Conservation (phyloP, 1,140 invertebrate species). For the Leptinotarsa defecta region DNA sequence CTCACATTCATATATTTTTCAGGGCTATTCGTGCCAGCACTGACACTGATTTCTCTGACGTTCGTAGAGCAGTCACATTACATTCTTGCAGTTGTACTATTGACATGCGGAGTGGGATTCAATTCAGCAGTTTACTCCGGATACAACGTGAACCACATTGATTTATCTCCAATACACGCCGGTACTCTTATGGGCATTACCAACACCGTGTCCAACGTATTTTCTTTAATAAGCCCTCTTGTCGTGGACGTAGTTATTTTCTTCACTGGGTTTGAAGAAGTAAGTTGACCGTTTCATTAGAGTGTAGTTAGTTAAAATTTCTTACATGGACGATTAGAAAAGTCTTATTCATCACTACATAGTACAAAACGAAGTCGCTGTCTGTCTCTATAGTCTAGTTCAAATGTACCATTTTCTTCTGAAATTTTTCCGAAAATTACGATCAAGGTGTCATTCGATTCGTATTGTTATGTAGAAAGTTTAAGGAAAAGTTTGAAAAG, state of each 20-base stretch:
- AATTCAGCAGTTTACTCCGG: slow-evolving; percentile 22
- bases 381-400: too few relatives aligned
- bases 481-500: too few relatives aligned
- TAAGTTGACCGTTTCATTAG: neutral
- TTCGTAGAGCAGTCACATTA: neutral
- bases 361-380: too few relatives aligned
- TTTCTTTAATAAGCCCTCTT: slow-evolving; percentile 20
- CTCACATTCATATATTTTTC: neutral
- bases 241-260: slow-evolving; percentile 12
- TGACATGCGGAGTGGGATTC: slow-evolving; percentile 23
- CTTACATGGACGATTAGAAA: neutral
- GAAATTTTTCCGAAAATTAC: too few relatives aligned
- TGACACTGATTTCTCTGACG: slow-evolving; percentile 17
- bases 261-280: slow-evolving; percentile 20
- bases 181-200: slow-evolving; percentile 28
- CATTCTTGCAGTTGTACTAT: slow-evolving; percentile 8
- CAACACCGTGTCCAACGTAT: slow-evolving; percentile 20
- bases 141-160: slow-evolving; percentile 27
- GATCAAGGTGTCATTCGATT: too few relatives aligned
- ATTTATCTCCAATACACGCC: slow-evolving; percentile 28
- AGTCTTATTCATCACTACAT: neutral
- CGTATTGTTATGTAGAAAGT: too few relatives aligned
- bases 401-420: too few relatives aligned
- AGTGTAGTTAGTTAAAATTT: neutral
- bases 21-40: slow-evolving; percentile 18